These are phyloP conservation scores for Agonopterix alstromeriana DNA, from an alignment of 2,888 invertebrate species.

Conservation along the genomic window DNA sequence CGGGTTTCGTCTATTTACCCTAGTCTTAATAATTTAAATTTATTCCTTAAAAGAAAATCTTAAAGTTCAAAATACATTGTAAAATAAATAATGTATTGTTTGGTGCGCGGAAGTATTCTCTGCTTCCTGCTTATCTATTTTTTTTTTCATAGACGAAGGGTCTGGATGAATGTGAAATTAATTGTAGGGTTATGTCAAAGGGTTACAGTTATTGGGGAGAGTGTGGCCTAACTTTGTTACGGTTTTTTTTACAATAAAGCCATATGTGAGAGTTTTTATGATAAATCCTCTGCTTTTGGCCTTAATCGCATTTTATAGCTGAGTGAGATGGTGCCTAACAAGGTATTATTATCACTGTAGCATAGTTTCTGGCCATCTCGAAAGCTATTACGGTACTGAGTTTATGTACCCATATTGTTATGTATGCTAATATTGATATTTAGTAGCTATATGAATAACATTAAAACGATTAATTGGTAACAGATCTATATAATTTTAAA, in stretches of 20 bases:
- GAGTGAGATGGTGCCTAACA: too few species aligned
- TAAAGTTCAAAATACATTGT: constrained; percentile 22
- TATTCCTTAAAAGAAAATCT: constrained; percentile 13
- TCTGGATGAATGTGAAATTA: constrained; percentile 64
- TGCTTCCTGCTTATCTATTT: constrained; percentile 55
- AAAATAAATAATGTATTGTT: background rate
- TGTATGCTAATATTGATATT: too few species aligned
- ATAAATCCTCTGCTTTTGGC: too few species aligned
- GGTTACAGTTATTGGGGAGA: constrained; percentile 40
- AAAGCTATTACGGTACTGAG: too few species aligned
- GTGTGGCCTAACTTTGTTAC: constrained; percentile 40
- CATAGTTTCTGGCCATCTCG: too few species aligned
- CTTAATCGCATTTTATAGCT: too few species aligned
- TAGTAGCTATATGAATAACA: too few species aligned
- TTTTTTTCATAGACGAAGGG: constrained; percentile 39
- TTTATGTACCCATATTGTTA: too few species aligned
- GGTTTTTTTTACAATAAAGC: constrained; percentile 23
- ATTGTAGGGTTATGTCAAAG: constrained; percentile 59
- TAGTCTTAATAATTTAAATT: background rate
- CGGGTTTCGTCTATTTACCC: constrained; percentile 21
- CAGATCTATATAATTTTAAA: too few species aligned
- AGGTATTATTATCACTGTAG: too few species aligned
- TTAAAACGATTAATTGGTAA: too few species aligned
- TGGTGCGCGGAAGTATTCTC: constrained; percentile 32
- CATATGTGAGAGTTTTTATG: too few species aligned